These are phyloP conservation scores for Dasypogon diadema DNA, from an alignment of 2,888 invertebrate species.

Conservation along the genomic window DNA sequence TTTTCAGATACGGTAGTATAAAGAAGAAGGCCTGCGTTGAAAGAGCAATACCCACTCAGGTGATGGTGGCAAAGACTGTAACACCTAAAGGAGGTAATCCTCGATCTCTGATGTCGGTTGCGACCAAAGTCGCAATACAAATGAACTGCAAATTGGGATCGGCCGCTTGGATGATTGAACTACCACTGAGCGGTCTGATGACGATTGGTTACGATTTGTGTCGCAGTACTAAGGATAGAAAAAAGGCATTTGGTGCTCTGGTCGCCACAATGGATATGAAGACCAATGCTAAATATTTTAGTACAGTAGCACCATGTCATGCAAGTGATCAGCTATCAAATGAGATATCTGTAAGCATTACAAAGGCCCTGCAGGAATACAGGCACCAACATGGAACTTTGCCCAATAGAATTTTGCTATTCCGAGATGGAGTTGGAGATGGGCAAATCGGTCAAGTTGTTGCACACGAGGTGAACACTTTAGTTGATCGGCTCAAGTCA, in stretches of 20 bases:
- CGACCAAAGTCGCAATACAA: slow-evolving; percentile 94
- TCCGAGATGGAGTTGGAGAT: slow-evolving; percentile 94
- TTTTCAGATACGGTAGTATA: slow-evolving; percentile 79
- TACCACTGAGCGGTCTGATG: slow-evolving; percentile 80
- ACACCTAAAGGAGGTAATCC: slow-evolving; percentile 63
- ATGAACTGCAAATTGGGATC: slow-evolving; percentile 95
- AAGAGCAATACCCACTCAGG: slow-evolving; percentile 78
- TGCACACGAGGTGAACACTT: slow-evolving; percentile 78
- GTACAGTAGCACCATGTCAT: slow-evolving; percentile 79
- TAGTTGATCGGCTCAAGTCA: slow-evolving; percentile 72
- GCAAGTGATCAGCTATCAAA: slow-evolving; percentile 81
- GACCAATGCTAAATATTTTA: slow-evolving; percentile 77
- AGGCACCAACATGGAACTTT: slow-evolving; percentile 64
- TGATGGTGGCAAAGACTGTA: slow-evolving; percentile 62
- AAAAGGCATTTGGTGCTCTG: slow-evolving; percentile 80
- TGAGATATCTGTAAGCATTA: slow-evolving; percentile 77
- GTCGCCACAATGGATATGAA: slow-evolving; percentile 78
- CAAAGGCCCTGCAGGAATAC: slow-evolving; percentile 65
- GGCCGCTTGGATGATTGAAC: slow-evolving; percentile 84
- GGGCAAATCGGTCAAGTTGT: slow-evolving; percentile 86
- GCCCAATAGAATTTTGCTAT: slow-evolving; percentile 84
- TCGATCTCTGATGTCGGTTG: slow-evolving; percentile 78
- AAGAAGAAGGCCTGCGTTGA: slow-evolving; percentile 88
- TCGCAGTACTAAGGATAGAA: slow-evolving; percentile 80
- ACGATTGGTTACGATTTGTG: slow-evolving; percentile 91